Evolutionary conservation across 2,888 invertebrate species (phyloP).

Genomic region (Mythimna vitellina): DNA sequence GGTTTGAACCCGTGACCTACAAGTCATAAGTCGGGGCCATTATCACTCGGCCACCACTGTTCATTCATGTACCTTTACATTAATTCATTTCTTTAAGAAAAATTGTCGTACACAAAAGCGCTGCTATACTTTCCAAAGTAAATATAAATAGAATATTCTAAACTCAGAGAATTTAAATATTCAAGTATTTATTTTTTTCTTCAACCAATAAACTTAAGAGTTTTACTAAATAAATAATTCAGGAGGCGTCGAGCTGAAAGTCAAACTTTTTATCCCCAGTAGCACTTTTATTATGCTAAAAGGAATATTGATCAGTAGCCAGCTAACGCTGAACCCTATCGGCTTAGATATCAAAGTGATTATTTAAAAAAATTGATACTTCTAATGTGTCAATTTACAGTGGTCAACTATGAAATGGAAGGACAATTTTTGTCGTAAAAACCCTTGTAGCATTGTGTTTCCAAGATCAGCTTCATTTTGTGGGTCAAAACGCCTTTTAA

Average conservation of each 20-base stretch:
- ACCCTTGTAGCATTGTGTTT: constrained; percentile 41
- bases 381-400: constrained; percentile 55
- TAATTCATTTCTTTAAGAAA: background rate
- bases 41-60: too few species aligned
- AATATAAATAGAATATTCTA: constrained; percentile 48
- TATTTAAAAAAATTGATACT: constrained; percentile 61
- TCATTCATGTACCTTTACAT: too few species aligned
- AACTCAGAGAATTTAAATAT: constrained; percentile 68
- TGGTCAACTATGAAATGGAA: constrained; percentile 42
- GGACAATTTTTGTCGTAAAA: constrained; percentile 27
- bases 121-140: constrained; percentile 28
- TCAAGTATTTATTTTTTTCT: constrained; percentile 71
- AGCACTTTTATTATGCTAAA: constrained; percentile 76
- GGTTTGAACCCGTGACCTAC: too few species aligned
- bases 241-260: constrained; percentile 74
- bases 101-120: background rate
- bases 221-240: constrained; percentile 83
- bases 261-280: constrained; percentile 77
- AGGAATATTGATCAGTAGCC: constrained; percentile 71
- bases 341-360: constrained; percentile 54
- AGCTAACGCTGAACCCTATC: constrained; percentile 61
- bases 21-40: too few species aligned
- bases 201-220: constrained; percentile 74
- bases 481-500: constrained; percentile 49
- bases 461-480: constrained; percentile 34